These are phyloP conservation scores for Acanthiza pusilla DNA, from an alignment of 2,797 vertebrate genomes.

Conservation along the genomic window DNA sequence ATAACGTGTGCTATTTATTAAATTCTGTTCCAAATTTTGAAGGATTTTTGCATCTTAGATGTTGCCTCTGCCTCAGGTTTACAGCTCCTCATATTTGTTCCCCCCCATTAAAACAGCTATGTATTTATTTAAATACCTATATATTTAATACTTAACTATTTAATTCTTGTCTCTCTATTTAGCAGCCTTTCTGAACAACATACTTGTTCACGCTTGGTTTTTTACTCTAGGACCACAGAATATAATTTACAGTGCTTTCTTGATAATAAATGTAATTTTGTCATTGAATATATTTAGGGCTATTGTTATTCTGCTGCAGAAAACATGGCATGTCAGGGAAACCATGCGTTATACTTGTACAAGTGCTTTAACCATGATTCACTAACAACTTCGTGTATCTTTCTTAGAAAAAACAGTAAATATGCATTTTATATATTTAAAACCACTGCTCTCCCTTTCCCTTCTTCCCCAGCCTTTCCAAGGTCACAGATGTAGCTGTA, in stretches of 20 bases:
- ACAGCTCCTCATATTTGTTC: background rate
- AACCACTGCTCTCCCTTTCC: background rate
- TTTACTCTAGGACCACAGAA: background rate
- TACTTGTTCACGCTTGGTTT: rapidly evolving
- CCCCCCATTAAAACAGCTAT: background rate
- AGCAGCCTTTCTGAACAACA: background rate
- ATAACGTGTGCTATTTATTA: background rate
- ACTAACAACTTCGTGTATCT: background rate
- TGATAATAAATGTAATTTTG: background rate
- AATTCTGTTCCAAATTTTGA: background rate
- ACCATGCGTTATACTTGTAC: background rate
- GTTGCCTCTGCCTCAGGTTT: background rate
- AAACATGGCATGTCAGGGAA: background rate
- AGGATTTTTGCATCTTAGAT: background rate
- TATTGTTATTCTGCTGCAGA: background rate
- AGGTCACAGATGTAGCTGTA: background rate
- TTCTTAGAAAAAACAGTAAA: background rate
- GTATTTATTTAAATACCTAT: background rate
- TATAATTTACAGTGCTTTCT: background rate
- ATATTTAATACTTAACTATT: background rate
- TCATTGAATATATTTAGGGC: background rate
- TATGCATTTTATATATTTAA: background rate
- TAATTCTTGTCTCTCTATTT: background rate
- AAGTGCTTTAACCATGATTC: background rate
- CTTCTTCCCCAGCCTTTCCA: background rate